Percentiles rank a stretch among this genome's conserved stretches.
Evolutionary conservation across 2,888 invertebrate species (phyloP).

Genomic region (Pammene fasciana): DNA sequence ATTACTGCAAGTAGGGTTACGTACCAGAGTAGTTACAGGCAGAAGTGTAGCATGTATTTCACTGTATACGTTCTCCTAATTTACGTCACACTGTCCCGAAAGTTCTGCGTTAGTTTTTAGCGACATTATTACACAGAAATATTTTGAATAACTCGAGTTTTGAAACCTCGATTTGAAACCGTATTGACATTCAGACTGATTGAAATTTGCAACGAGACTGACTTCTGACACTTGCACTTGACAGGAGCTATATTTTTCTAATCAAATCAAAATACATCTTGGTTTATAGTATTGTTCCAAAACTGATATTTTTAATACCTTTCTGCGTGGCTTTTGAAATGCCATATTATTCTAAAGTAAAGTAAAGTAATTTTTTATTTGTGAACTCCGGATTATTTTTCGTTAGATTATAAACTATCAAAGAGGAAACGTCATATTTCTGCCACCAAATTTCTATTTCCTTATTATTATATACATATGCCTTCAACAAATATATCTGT

Average conservation of each 20-base stretch:
- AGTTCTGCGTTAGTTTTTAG: not conserved
- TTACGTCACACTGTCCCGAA: not conserved
- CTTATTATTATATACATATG: too few species aligned
- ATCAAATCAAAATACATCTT: too few species aligned
- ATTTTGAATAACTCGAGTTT: not conserved
- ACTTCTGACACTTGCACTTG: not conserved
- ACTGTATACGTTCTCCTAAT: conserved; percentile 2
- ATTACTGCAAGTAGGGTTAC: conserved; percentile 6
- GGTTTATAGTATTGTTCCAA: too few species aligned
- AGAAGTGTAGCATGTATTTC: conserved; percentile 4
- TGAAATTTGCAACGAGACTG: conserved; percentile 1
- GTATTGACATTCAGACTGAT: not conserved
- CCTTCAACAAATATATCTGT: too few species aligned
- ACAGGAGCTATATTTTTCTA: conserved; percentile 18
- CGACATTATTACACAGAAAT: conserved; percentile 20
- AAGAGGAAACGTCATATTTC: too few species aligned
- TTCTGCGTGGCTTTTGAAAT: too few species aligned
- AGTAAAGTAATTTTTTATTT: too few species aligned
- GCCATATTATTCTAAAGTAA: too few species aligned
- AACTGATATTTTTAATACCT: too few species aligned
- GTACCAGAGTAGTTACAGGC: not conserved
- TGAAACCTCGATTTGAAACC: not conserved
- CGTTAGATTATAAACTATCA: too few species aligned
- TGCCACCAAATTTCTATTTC: too few species aligned
- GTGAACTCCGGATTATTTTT: too few species aligned